Evolutionary conservation across 1,140 invertebrate genomes (phyloP).

Genomic region (Chrysopa pallens): DNA sequence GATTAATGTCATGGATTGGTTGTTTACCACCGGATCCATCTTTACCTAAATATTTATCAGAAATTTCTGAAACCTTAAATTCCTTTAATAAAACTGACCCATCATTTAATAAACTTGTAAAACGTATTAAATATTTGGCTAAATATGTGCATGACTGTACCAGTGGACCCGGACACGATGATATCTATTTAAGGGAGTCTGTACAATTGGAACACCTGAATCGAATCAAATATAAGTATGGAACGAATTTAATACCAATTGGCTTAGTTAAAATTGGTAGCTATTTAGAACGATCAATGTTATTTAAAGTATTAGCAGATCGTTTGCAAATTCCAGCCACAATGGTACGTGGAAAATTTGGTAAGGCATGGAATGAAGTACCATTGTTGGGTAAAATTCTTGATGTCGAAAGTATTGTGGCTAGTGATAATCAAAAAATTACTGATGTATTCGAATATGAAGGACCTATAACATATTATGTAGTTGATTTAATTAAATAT

Average conservation of each 20-base stretch:
- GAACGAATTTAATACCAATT: not conserved
- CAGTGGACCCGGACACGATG: not conserved
- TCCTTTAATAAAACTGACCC: too few relatives aligned
- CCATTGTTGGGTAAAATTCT: not conserved
- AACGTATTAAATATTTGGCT: not conserved
- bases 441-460: too few relatives aligned
- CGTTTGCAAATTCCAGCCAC: not conserved
- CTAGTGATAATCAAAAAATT: too few relatives aligned
- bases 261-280: not conserved
- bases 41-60: not conserved
- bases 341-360: not conserved
- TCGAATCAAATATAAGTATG: not conserved
- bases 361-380: not conserved
- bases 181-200: not conserved
- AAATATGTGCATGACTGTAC: not conserved
- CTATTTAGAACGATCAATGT: not conserved
- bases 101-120: too few relatives aligned
- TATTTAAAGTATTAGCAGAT: not conserved
- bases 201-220: not conserved
- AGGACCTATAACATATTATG: too few relatives aligned
- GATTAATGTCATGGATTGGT: not conserved
- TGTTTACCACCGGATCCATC: not conserved
- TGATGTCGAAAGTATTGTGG: slow-evolving; percentile 2
- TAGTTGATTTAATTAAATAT: too few relatives aligned
- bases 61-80: not conserved